A percentile compares a stretch with the other conserved stretches of the same genome.
phyloP scores from a whole-genome alignment of 2,797 vertebrate genomes.

The Cynopterus sphinx region DNA sequence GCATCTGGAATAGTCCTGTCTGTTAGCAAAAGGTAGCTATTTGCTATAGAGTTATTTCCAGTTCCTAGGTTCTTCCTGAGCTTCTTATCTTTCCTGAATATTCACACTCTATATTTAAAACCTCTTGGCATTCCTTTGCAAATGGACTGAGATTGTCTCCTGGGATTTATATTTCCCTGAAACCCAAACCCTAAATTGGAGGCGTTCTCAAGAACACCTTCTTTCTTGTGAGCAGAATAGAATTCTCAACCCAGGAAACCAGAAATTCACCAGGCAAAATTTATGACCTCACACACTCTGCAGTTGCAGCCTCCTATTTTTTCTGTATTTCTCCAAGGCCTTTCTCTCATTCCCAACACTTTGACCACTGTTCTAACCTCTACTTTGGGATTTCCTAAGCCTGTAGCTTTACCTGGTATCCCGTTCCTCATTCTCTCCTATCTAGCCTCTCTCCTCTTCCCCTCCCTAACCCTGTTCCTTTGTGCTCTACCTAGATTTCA shows the following conservation, averaged over 20 bases:
- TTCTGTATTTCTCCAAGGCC: not conserved
- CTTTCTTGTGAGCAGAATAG: not conserved
- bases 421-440: not conserved
- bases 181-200: not conserved
- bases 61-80: not conserved
- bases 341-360: not conserved
- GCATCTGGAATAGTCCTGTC: conserved; percentile 39
- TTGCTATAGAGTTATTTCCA: conserved; percentile 23
- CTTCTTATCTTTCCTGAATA: not conserved
- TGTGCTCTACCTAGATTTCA: not conserved
- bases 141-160: not conserved
- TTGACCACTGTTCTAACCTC: not conserved
- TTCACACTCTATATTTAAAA: not conserved
- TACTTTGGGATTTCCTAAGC: not conserved
- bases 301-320: not conserved
- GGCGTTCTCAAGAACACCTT: conserved; percentile 3
- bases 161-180: not conserved
- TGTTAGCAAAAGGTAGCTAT: conserved; percentile 43
- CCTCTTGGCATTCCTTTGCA: not conserved
- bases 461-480: not conserved
- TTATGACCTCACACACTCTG: not conserved
- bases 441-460: not conserved
- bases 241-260: not conserved
- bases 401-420: not conserved
- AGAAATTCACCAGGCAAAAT: not conserved